These are phyloP conservation scores for Xenus cinereus DNA, from an alignment of 2,113 vertebrate genomes.

Conservation along the genomic window DNA sequence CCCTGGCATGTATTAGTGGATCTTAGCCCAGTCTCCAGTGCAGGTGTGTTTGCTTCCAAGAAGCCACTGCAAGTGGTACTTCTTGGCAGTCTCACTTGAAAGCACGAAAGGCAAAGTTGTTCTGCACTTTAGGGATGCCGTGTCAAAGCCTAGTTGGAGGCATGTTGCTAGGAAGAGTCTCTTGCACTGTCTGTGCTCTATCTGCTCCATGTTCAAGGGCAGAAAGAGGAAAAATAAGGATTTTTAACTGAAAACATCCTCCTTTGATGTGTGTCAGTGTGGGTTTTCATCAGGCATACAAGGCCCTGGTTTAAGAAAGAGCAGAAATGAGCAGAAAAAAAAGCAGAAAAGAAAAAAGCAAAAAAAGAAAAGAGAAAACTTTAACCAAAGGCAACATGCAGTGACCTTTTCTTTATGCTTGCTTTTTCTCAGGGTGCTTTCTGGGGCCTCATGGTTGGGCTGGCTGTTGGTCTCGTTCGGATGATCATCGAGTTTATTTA, in stretches of 20 bases:
- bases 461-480: conserved; percentile 79
- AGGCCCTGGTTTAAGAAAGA: background rate
- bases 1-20: background rate
- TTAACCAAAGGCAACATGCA: background rate
- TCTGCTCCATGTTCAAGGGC: background rate
- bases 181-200: background rate
- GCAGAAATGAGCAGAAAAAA: background rate
- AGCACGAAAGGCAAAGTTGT: background rate
- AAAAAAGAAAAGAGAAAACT: too few relatives aligned
- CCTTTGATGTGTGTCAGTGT: background rate
- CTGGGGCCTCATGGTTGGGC: conserved; percentile 90
- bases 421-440: conserved; percentile 86
- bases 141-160: background rate
- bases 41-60: background rate
- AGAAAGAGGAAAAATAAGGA: background rate
- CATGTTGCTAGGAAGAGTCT: background rate
- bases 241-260: background rate
- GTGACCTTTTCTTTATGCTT: background rate
- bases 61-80: background rate
- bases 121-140: background rate
- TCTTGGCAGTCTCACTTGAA: background rate
- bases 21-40: background rate
- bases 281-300: background rate
- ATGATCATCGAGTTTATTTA: conserved; percentile 90
- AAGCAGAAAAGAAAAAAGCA: background rate